Conservation (phyloP, 2,797 vertebrate species). For the Gymnodraco acuticeps region DNA sequence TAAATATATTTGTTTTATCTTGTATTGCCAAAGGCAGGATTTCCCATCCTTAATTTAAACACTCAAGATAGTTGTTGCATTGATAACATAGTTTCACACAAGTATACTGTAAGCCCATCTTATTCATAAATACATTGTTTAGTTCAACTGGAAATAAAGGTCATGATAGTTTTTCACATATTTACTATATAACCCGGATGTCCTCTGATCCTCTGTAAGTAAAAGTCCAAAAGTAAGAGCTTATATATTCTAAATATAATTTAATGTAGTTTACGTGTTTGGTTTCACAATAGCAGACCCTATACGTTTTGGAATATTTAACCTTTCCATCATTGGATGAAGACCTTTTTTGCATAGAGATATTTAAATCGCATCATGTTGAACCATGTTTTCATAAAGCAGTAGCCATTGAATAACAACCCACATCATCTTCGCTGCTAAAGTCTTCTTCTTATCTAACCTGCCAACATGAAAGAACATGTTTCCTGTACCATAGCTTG, state of each 20-base stretch:
- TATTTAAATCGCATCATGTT: not conserved
- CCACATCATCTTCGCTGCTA: not conserved
- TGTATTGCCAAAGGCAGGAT: not conserved
- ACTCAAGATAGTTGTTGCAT: not conserved
- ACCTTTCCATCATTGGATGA: not conserved
- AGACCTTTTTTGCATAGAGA: not conserved
- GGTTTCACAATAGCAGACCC: not conserved
- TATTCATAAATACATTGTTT: not conserved
- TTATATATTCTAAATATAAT: not conserved
- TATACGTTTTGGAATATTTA: not conserved
- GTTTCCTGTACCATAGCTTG: not conserved
- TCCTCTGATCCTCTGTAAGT: not conserved
- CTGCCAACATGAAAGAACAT: not conserved
- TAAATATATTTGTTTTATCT: not conserved
- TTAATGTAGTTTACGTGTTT: not conserved
- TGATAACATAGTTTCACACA: slow-evolving; percentile 6
- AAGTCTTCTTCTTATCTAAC: not conserved
- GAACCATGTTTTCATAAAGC: not conserved
- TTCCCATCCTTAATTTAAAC: not conserved
- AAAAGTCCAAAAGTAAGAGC: not conserved
- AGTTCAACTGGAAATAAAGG: not conserved
- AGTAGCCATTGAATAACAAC: not conserved
- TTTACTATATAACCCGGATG: not conserved
- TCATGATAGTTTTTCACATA: not conserved
- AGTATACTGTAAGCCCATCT: not conserved